Base-by-base conservation (phyloP, 2,888 invertebrate species). In the Lasioglossum malachurum region DNA sequence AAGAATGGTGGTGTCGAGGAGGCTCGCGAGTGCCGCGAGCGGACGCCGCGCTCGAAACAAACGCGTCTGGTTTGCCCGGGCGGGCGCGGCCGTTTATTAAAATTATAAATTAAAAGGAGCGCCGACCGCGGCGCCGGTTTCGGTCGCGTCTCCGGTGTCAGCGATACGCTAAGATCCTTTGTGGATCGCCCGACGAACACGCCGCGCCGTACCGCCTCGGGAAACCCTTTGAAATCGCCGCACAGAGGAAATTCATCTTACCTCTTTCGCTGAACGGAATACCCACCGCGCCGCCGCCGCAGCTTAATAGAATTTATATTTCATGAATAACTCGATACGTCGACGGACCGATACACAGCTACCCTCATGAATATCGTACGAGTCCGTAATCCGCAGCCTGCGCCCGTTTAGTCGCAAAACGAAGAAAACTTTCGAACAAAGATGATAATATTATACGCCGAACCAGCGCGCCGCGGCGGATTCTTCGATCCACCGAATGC, bases 61-160 rank as follows among this genome's bases (percentile, higher is more conserved):
- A 41, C 46, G 23, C 49, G 77, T 19, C 49, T n/a, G 38, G 31
- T 67, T 41, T 8, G 49, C 16, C 35, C 35, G 35, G 35, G 4
- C 35, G 4, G 27, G 27, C 27, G 27, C 60, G 79, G 7, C 12
- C 74, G 88, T 67, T 90, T 90, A 88, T 90, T 90, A 90, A 87
- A 88, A 90, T 90, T 90, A 90, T 90, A 87, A 90, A 90, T 90
- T 90, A 87, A 82, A 44, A 35, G 35, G 60, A 27, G 76, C 75
- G 82, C 80, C 77, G 76, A 75, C 35, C 35, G 35, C 35, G 35
- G 35, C 35, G 53, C 53, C 60, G 81, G 60, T 69, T 75, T 78
- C 64, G 46, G 64, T 19, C 64, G n/a, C 67, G n/a, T 82, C 69
- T 64, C 35, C 67, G 53, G 72, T 16, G 57, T 46, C 75, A 23